A percentile compares a stretch with the other conserved stretches of the same genome.
Conservation (phyloP, 2,797 vertebrate species). For the Prunella strophiata region DNA sequence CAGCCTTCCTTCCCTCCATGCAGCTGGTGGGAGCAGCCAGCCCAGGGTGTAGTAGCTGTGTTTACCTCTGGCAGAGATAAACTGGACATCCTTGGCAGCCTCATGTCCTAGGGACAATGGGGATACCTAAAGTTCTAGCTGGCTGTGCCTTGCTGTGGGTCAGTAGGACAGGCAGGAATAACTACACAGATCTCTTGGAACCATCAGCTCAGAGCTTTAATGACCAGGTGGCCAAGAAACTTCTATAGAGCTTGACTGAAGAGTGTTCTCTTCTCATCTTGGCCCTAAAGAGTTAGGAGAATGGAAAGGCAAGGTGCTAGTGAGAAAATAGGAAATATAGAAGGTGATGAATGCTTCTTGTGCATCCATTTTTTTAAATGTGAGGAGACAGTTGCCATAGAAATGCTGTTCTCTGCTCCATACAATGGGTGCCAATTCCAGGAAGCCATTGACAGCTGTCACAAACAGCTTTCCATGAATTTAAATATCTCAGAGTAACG, state of each 20-base stretch:
- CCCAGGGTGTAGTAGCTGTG: neutral
- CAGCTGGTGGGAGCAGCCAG: neutral
- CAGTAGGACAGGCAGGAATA: neutral
- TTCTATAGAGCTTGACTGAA: neutral
- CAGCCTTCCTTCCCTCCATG: neutral
- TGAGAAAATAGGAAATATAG: neutral
- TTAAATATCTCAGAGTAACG: neutral
- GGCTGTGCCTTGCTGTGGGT: neutral
- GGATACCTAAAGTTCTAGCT: neutral
- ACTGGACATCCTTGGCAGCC: neutral
- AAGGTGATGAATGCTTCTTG: neutral
- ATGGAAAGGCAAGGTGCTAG: neutral
- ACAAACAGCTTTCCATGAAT: slow-evolving; percentile 19
- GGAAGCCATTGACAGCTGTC: slow-evolving; percentile 8
- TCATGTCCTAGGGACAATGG: neutral
- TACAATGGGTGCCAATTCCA: neutral
- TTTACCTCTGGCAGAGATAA: neutral
- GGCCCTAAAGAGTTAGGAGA: neutral
- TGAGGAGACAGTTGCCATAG: slow-evolving; percentile 41
- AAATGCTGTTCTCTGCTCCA: slow-evolving; percentile 27
- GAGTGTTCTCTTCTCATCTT: neutral
- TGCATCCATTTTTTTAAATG: neutral
- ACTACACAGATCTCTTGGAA: neutral
- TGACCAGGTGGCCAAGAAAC: neutral
- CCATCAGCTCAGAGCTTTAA: neutral